Conservation (phyloP, 2,797 vertebrate genomes). For the Pangasius djambal region DNA sequence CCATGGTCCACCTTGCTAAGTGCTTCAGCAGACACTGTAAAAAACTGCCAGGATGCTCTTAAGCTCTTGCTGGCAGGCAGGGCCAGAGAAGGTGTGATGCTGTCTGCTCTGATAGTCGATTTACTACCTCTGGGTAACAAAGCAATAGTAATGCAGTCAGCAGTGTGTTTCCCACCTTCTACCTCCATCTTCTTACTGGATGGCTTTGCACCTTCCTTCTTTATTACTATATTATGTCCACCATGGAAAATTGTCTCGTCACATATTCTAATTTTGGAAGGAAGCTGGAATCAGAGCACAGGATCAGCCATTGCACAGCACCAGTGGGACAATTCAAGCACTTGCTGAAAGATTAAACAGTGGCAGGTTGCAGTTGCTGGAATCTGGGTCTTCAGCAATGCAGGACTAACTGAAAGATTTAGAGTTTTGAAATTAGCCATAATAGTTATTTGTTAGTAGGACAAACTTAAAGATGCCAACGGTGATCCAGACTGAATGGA, state of each 20-base stretch:
- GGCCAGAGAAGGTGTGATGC: slow-evolving; percentile 16
- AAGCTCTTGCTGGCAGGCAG: slow-evolving; percentile 8
- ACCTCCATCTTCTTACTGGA: neutral
- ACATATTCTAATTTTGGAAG: neutral
- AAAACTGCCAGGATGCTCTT: slow-evolving; percentile 26
- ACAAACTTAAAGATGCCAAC: neutral
- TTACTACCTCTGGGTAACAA: slow-evolving; percentile 16
- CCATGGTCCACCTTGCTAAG: slow-evolving; percentile 31
- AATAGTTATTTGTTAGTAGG: neutral
- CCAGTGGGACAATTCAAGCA: neutral
- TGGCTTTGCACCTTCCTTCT: neutral
- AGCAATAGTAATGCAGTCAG: neutral
- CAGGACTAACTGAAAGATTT: neutral
- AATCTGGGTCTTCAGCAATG: neutral
- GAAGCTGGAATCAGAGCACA: neutral
- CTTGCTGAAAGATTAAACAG: neutral
- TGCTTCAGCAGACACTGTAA: slow-evolving; percentile 44
- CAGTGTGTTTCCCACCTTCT: neutral
- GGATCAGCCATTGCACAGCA: neutral
- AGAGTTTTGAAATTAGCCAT: neutral
- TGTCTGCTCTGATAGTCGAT: neutral
- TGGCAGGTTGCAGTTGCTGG: neutral
- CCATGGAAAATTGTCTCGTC: neutral
- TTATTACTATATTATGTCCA: neutral
- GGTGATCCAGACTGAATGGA: neutral